A percentile compares a stretch with the other conserved stretches of the same genome.
Conservation (phyloP, 2,888 invertebrate genomes). For the Ectemnius continuus region DNA sequence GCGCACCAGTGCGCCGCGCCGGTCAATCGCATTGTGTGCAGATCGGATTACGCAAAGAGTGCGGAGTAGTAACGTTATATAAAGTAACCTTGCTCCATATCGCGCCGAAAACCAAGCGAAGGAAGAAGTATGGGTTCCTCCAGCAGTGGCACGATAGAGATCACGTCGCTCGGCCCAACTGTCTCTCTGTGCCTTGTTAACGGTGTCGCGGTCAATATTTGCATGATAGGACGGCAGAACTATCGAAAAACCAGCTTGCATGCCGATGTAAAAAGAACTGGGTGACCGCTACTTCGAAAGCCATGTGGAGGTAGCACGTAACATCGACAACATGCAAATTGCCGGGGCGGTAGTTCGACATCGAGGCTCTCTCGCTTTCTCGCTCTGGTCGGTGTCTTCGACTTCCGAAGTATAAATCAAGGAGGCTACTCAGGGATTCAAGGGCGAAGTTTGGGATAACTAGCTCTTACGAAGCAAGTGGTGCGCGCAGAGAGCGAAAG, state of each 20-base stretch:
- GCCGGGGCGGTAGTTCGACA: too few relatives aligned
- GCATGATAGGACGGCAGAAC: conserved; percentile 1
- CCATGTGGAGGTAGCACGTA: conserved; percentile 3
- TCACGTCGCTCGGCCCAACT: background rate
- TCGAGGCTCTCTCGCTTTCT: too few relatives aligned
- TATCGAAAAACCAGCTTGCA: background rate
- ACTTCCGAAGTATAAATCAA: too few relatives aligned
- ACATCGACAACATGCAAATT: background rate
- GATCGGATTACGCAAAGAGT: background rate
- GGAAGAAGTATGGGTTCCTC: background rate
- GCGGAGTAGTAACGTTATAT: background rate
- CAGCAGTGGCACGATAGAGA: background rate
- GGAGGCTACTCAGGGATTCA: too few relatives aligned
- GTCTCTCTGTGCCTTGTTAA: background rate
- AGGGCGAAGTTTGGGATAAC: too few relatives aligned
- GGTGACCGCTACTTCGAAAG: conserved; percentile 35
- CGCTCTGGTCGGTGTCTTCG: too few relatives aligned
- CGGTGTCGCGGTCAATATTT: conserved; percentile 8
- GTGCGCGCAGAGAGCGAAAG: conserved; percentile 5
- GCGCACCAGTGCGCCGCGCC: conserved; percentile 26
- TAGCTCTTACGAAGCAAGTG: too few relatives aligned
- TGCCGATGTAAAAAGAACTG: conserved; percentile 14
- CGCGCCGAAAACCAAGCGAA: background rate
- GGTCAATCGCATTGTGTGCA: conserved; percentile 9
- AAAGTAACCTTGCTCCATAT: conserved; percentile 9